Percentiles rank a stretch among this genome's conserved stretches.
These are phyloP conservation scores for Aplocera efformata DNA, from an alignment of 2,888 invertebrate species.

Conservation along the genomic window DNA sequence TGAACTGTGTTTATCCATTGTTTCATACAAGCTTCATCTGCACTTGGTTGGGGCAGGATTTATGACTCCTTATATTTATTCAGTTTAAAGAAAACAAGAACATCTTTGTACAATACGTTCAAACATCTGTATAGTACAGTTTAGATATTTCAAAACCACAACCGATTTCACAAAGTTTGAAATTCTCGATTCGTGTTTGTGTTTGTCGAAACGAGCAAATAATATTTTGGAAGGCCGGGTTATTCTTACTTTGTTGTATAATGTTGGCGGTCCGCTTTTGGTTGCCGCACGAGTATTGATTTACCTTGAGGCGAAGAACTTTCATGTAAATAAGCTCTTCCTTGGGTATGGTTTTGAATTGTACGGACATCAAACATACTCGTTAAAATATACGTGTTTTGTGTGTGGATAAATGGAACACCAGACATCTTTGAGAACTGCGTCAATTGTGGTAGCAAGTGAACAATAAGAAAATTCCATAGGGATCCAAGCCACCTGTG, in stretches of 20 bases:
- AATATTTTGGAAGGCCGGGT: slow-evolving; percentile 42
- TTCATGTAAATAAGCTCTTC: slow-evolving; percentile 26
- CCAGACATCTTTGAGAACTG: too few species aligned
- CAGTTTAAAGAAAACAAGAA: slow-evolving; percentile 11
- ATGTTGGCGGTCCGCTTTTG: slow-evolving; percentile 45
- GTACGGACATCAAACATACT: neutral
- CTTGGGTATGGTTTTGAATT: slow-evolving; percentile 6
- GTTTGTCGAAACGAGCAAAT: slow-evolving; percentile 36
- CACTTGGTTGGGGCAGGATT: slow-evolving; percentile 45
- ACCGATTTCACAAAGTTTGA: slow-evolving; percentile 28
- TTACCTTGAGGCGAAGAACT: slow-evolving; percentile 53
- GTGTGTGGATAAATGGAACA: slow-evolving; percentile 1
- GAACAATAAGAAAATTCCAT: too few species aligned
- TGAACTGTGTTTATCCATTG: slow-evolving; percentile 48
- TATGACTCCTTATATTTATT: slow-evolving; percentile 37
- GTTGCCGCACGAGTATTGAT: slow-evolving; percentile 59
- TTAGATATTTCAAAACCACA: slow-evolving; percentile 22
- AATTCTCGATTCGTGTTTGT: slow-evolving; percentile 28
- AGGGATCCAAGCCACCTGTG: too few species aligned
- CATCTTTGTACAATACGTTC: slow-evolving; percentile 11
- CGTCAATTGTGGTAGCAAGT: too few species aligned
- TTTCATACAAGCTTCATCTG: slow-evolving; percentile 49
- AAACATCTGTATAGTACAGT: slow-evolving; percentile 10
- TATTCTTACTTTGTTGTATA: slow-evolving; percentile 46
- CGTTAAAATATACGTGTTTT: neutral